Percentiles rank a stretch among this genome's conserved stretches.
Conservation (phyloP, 2,888 invertebrate species). For the Omphaloscelis lunosa region DNA sequence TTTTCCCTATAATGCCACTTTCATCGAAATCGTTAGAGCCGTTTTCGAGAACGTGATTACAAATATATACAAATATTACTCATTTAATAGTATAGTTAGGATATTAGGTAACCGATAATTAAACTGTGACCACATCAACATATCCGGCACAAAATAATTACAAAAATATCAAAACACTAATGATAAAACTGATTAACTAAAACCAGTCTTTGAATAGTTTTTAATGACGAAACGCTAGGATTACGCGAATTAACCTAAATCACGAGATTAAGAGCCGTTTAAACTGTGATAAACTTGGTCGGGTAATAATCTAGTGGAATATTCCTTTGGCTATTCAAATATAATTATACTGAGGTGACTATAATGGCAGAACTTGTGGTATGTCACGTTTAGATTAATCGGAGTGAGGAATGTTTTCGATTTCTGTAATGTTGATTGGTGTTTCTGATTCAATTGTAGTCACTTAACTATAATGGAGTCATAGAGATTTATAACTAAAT, state of each 20-base stretch:
- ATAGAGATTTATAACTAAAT: not conserved
- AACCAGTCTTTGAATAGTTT: slow-evolving; percentile 16
- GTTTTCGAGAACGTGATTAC: too few relatives aligned
- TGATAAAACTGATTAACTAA: slow-evolving; percentile 25
- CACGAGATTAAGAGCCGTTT: slow-evolving; percentile 47
- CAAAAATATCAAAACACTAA: slow-evolving; percentile 34
- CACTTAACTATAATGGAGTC: too few relatives aligned
- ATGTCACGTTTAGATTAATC: slow-evolving; percentile 13
- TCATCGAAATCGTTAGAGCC: too few relatives aligned
- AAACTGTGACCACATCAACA: not conserved
- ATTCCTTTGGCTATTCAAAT: slow-evolving; percentile 53
- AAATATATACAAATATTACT: too few relatives aligned
- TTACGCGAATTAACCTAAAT: slow-evolving; percentile 57
- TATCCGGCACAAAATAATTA: slow-evolving; percentile 3
- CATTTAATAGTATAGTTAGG: too few relatives aligned
- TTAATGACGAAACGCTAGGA: slow-evolving; percentile 41
- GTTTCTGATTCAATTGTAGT: slow-evolving; percentile 14
- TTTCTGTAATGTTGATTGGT: slow-evolving; percentile 12
- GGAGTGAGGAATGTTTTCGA: slow-evolving; percentile 21
- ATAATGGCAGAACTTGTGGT: slow-evolving; percentile 8
- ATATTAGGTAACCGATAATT: not conserved
- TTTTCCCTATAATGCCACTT: too few relatives aligned
- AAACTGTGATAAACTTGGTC: slow-evolving; percentile 46
- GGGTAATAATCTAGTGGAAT: slow-evolving; percentile 53
- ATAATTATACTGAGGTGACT: slow-evolving; percentile 28